These are phyloP conservation scores for Halichoeres trimaculatus DNA, from an alignment of 2,113 vertebrate species.

Conservation along the genomic window DNA sequence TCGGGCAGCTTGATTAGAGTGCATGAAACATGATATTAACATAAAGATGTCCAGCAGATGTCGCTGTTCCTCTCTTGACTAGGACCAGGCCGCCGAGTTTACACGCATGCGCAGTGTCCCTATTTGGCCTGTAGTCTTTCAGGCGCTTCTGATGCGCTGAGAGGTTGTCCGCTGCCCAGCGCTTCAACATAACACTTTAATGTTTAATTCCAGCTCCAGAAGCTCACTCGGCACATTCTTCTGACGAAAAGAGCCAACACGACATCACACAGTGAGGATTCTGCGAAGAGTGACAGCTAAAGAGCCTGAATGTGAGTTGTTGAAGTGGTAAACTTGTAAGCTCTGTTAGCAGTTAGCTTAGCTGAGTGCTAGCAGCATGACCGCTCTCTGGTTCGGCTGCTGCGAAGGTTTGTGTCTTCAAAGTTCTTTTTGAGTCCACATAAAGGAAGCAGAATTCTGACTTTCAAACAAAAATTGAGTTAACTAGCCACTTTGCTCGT, in stretches of 20 bases:
- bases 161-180: conserved; percentile 58
- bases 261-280: conserved; percentile 13
- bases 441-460: not conserved
- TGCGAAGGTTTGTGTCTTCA: not conserved
- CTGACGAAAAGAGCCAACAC: conserved; percentile 5
- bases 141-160: conserved; percentile 69
- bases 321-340: conserved; percentile 31
- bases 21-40: too few species aligned
- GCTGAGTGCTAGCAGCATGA: conserved; percentile 41
- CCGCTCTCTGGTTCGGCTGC: not conserved
- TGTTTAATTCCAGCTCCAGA: conserved; percentile 42
- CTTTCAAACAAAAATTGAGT: not conserved
- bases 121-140: conserved; percentile 69
- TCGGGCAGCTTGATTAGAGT: too few species aligned
- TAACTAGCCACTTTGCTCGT: not conserved
- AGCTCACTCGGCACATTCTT: conserved; percentile 29
- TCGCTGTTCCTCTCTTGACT: conserved; percentile 17
- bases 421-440: not conserved
- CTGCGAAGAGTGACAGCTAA: not conserved
- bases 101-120: conserved; percentile 74
- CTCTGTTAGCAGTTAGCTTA: conserved; percentile 52
- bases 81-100: not conserved
- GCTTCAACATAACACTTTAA: conserved; percentile 35
- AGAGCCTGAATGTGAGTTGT: not conserved
- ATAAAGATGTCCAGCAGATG: conserved; percentile 41